Base-by-base conservation (phyloP, 1,140 invertebrate genomes). In the Pentalonia nigronervosa region DNA sequence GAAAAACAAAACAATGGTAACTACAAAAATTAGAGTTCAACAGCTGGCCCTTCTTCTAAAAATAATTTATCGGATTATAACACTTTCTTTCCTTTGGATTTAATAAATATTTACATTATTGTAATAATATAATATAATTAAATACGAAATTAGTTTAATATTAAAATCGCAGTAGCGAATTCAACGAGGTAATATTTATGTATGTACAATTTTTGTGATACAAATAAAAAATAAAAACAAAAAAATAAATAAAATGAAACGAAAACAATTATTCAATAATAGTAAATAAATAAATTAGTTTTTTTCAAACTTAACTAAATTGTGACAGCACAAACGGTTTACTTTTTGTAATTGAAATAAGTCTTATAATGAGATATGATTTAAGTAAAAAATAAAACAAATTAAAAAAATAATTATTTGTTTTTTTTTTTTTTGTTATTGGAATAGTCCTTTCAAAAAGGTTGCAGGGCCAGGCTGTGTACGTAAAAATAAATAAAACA, bases 381-480 rank as follows among this genome's bases (percentile, higher is more conserved):
- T 93, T 93, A 86, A 84, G 47, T 93, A 84, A 93, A 93, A 86
- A 93, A 93, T 86, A 41, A 93, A 84, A 90, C 36, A 90, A 90
- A 45, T 67, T 60, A 90, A 90, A 92, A 84, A 84, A 86, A 93
- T 93, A 93, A 93, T 83, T 14, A 83, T 92, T 91, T 91, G 90
- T 83, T 83, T 88, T 56, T 67, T 88, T 67, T 67, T 67, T 30
- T 25, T 67, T 56, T 14, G 50, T 93, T 94, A 94, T 94, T 94
- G 95, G 94, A 95, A 95, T 94, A 95, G 95, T 94, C 95, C 95
- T 94, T 95, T 95, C 94, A 95, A 95, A 94, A 95, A 95, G 94
- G 95, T 95, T 93, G 95, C 95, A 83, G 95, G 95, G 88, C 95
- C 95, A 94, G 95, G 94, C 94, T 95, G 94, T 94, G 94, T 86